Evolutionary conservation across 2,113 vertebrate genomes (phyloP), one percentile per base, ranked within the genome.

Genomic region (Apodemus sylvaticus): DNA sequence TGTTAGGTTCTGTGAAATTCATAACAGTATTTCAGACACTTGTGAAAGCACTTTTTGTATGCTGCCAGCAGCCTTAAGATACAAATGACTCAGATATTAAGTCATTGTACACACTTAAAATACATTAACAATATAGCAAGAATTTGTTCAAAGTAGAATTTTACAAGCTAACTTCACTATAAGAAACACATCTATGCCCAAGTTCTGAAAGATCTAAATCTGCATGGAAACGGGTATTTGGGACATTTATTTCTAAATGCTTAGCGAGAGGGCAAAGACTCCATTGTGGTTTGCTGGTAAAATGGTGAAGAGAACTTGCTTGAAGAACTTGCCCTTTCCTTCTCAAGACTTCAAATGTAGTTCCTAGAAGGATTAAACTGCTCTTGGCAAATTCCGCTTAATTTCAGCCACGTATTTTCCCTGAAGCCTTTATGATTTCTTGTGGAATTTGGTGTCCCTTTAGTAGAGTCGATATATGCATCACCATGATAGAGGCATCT

Each of bases 361-460:
- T 76, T 92, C 86, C 86, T 60, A 20, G 86, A 86, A 11, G 66
- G 26, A 71, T 98, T 98, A 99, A n/a, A 99, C 99, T 99, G 0
- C 99, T 95, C 99, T 99, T 97, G 99, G 99, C 98, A 99, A 82
- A 98, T 99, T 99, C 97, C 99, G 99, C 71, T 99, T 99, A 97
- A 99, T 99, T 98, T 99, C 99, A 0, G 99, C 99, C 0, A 99
- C 99, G 93, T 99, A 99, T 98, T 99, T 99, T 91, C 99, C 99
- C 0, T 99, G 99, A 98, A 99, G 99, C 16, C 99, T 99, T 97
- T 99, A 99, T 0, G 99, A 99, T 96, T 99, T 99, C 98, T 99
- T 99, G 98, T 99, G 99, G 99, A 99, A 99, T 95, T 99, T 99
- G 98, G 99, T 99, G 0, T 99, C 99, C 48, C 99, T 2, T 99